phyloP scores from a whole-genome alignment of 2,888 invertebrate genomes.

The Linyphia triangularis region DNA sequence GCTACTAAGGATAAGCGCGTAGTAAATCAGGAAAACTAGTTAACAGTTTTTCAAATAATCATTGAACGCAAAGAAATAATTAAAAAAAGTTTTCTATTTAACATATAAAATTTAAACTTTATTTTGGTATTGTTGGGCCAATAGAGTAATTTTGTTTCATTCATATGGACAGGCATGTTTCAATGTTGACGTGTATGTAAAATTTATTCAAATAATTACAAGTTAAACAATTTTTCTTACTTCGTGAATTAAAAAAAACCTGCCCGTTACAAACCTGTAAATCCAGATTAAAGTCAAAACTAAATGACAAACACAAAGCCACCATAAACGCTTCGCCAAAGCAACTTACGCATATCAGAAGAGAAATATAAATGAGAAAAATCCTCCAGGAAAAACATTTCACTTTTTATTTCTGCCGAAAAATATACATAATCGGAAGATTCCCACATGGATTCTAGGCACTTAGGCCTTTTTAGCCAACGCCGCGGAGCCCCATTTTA shows the following conservation, averaged over 20 bases:
- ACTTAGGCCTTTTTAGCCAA: constrained; percentile 38
- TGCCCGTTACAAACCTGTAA: not conserved
- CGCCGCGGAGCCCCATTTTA: constrained; percentile 32
- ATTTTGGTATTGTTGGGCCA: too few relatives aligned
- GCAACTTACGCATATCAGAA: constrained; percentile 21
- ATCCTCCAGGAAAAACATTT: constrained; percentile 20
- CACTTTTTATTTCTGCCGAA: constrained; percentile 31
- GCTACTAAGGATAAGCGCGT: too few relatives aligned
- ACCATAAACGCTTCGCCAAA: constrained; percentile 5
- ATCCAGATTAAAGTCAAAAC: not conserved
- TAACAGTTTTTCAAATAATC: too few relatives aligned
- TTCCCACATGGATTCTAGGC: constrained; percentile 25
- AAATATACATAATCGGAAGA: constrained; percentile 59
- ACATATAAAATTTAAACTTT: too few relatives aligned
- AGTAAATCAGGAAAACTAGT: too few relatives aligned
- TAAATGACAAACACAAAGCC: constrained; percentile 6
- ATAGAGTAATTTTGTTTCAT: too few relatives aligned
- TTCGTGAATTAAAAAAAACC: not conserved
- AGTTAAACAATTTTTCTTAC: too few relatives aligned
- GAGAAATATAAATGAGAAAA: constrained; percentile 47
- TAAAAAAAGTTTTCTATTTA: too few relatives aligned
- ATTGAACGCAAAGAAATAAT: too few relatives aligned
- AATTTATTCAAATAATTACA: too few relatives aligned
- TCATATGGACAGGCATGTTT: too few relatives aligned
- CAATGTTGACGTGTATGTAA: too few relatives aligned